Evolutionary conservation across 2,113 vertebrate species (phyloP).

Genomic region (Sinocyclocheilus grahami): DNA sequence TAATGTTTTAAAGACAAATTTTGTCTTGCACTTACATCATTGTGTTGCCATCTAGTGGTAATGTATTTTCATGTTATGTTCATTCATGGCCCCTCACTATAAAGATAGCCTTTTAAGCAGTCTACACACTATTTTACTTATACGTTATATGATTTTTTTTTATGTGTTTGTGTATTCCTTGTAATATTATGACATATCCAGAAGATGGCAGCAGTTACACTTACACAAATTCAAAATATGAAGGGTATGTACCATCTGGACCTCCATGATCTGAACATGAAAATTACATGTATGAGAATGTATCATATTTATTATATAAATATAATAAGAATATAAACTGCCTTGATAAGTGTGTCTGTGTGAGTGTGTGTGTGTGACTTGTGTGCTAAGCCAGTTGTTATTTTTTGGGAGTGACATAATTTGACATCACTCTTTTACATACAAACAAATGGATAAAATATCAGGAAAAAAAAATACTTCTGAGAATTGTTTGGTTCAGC

Average conservation of each 20-base stretch:
- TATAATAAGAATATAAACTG: neutral
- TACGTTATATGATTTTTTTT: no score
- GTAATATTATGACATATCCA: neutral
- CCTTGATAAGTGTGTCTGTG: neutral
- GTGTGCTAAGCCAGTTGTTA: neutral
- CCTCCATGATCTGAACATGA: neutral
- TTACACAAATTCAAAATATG: neutral
- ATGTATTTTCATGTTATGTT: neutral
- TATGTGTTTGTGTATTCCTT: no score
- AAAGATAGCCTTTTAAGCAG: neutral
- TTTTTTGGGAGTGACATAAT: conserved; percentile 2
- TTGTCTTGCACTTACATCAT: neutral
- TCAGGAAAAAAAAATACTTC: neutral
- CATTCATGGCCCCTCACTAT: no score
- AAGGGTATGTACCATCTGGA: neutral
- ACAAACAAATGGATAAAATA: neutral
- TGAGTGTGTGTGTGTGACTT: neutral
- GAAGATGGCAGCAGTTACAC: neutral
- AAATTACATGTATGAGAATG: neutral
- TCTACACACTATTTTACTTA: neutral
- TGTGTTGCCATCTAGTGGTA: neutral
- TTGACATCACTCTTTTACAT: neutral
- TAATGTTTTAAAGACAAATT: neutral
- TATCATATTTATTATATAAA: neutral
- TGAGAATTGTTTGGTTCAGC: neutral